Evolutionary conservation across 35 echinoderm and acorn worm genomes (phyloP).

Genomic region (Heliocidaris erythrogramma): DNA sequence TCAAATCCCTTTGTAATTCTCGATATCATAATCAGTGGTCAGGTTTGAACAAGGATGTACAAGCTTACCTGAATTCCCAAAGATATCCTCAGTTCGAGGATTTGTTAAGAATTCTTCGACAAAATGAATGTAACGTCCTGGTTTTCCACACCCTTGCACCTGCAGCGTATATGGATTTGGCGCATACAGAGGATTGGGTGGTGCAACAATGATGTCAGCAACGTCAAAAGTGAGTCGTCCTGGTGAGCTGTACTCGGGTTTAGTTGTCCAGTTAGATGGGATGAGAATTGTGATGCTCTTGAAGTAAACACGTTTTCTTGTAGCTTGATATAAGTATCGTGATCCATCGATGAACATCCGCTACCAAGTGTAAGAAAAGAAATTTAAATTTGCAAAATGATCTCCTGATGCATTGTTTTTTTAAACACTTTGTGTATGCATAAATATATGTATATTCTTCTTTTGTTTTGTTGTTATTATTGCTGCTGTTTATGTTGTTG

Average conservation of each 20-base stretch:
- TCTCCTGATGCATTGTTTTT: no score
- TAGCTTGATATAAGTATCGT: constrained; percentile 64
- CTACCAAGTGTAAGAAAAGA: constrained; percentile 38
- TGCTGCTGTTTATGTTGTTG: no score
- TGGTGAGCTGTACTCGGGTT: constrained; percentile 42
- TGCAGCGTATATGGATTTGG: constrained; percentile 56
- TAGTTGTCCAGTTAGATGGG: constrained; percentile 57
- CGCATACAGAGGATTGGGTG: constrained; percentile 40
- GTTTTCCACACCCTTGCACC: constrained; percentile 50
- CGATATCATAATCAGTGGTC: no score
- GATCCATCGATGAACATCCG: constrained; percentile 69
- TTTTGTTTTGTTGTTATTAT: no score
- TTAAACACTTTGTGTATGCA: no score
- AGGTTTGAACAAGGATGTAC: no score
- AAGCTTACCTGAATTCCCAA: constrained; percentile 20
- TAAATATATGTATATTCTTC: no score
- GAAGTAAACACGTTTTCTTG: constrained; percentile 61
- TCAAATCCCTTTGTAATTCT: no score
- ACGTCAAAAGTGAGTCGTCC: constrained; percentile 52
- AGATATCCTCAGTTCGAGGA: not conserved
- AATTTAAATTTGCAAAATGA: no score
- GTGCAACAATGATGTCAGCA: constrained; percentile 52
- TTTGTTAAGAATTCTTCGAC: constrained; percentile 26
- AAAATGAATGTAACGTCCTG: constrained; percentile 31
- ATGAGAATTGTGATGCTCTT: constrained; percentile 67